phyloP scores from a whole-genome alignment of 2,888 invertebrate species.

The Acanthopleura granulata region DNA sequence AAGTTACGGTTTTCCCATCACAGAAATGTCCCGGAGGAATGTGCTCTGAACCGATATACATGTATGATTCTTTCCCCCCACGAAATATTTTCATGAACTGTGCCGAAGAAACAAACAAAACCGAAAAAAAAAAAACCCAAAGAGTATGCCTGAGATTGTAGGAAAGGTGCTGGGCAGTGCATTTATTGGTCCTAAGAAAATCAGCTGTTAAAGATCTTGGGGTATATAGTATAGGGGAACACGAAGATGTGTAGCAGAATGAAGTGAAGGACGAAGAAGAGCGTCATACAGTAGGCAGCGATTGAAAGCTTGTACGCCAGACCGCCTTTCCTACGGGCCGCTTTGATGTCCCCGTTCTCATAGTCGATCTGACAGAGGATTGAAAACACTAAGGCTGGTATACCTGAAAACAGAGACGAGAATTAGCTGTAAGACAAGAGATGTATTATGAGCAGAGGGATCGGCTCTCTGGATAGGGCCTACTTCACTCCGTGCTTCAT shows the following conservation, averaged over 20 bases:
- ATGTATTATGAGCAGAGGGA: too few relatives aligned
- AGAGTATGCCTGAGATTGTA: too few relatives aligned
- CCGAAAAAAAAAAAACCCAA: too few relatives aligned
- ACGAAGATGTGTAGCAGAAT: constrained; percentile 19
- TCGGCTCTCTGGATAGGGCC: too few relatives aligned
- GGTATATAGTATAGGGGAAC: constrained; percentile 14
- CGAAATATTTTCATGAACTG: too few relatives aligned
- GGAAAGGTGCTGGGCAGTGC: too few relatives aligned
- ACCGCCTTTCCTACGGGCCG: neutral
- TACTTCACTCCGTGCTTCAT: too few relatives aligned
- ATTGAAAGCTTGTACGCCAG: neutral
- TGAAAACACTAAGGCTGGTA: constrained; percentile 15
- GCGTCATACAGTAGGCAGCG: constrained; percentile 12
- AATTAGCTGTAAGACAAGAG: neutral
- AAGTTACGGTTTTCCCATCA: too few relatives aligned
- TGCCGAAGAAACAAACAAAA: too few relatives aligned
- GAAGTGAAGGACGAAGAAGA: constrained; percentile 14
- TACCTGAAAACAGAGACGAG: constrained; percentile 11
- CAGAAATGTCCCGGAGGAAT: too few relatives aligned
- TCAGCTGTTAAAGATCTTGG: constrained; percentile 17
- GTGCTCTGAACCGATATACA: too few relatives aligned
- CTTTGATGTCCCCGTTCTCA: constrained; percentile 5
- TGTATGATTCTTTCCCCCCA: too few relatives aligned
- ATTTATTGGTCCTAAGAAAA: neutral
- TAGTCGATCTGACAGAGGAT: constrained; percentile 15